These are phyloP conservation scores for Meloidogyne chitwoodi DNA, from an alignment of 1,140 invertebrate genomes.

Conservation along the genomic window DNA sequence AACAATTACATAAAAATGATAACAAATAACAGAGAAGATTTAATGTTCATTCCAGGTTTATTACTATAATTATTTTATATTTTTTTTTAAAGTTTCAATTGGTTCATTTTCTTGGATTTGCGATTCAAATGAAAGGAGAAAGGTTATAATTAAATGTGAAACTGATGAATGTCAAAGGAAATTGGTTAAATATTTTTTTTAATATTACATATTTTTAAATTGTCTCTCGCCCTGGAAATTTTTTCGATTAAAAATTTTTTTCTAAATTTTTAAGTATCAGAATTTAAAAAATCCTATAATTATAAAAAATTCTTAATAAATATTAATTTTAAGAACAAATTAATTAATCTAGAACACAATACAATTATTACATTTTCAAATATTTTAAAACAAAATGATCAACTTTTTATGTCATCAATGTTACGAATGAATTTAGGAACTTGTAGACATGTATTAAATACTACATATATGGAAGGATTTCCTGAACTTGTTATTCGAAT, in stretches of 20 bases:
- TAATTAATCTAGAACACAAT: neutral
- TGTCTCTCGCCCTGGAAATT: no score
- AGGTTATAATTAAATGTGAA: neutral
- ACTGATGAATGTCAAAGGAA: neutral
- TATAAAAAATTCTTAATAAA: no score
- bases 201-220: no score
- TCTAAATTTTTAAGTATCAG: no score
- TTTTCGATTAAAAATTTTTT: no score
- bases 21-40: neutral
- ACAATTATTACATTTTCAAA: neutral
- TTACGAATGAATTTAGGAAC: neutral
- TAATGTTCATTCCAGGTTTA: neutral
- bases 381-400: neutral
- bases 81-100: neutral
- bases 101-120: neutral
- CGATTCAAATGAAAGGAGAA: neutral
- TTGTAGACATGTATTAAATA: slow-evolving; percentile 1
- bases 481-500: slow-evolving; percentile 76
- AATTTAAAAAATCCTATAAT: no score
- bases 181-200: neutral
- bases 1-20: no score
- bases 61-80: neutral
- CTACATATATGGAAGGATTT: slow-evolving; percentile 59
- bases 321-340: neutral
- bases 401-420: neutral